Conservation (phyloP, 1,140 invertebrate species). For the Pseudomyrmex sp. region DNA sequence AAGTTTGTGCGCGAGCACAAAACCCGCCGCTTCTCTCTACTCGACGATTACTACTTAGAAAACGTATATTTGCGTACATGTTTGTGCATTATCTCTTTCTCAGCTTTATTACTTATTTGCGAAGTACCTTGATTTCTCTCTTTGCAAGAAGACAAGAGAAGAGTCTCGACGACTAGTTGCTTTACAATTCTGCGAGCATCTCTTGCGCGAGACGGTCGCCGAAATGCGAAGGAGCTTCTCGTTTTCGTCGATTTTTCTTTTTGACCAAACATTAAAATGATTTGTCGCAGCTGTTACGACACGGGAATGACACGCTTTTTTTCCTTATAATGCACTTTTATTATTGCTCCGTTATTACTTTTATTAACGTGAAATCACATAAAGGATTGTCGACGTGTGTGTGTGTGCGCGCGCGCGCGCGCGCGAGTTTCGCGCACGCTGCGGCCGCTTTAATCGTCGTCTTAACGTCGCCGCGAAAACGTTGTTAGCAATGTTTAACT, state of each 20-base stretch:
- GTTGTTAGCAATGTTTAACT: conserved; percentile 6
- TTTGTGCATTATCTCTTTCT: conserved; percentile 23
- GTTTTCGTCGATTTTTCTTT: background rate
- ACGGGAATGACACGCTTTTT: background rate
- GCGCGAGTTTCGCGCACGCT: background rate
- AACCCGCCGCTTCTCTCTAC: background rate
- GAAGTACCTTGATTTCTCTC: background rate
- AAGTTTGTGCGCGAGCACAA: background rate
- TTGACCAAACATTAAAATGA: background rate
- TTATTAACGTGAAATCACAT: conserved; percentile 46
- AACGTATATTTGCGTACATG: background rate
- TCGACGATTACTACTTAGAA: background rate
- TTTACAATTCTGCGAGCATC: background rate
- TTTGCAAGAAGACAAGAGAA: background rate
- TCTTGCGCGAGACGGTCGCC: background rate
- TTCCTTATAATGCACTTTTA: conserved; percentile 40
- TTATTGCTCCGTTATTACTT: conserved; percentile 52
- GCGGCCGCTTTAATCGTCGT: conserved; percentile 19
- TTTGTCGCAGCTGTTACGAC: too few species aligned
- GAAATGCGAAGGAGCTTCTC: too few species aligned
- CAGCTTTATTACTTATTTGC: background rate
- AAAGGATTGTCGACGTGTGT: background rate
- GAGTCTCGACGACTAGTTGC: background rate
- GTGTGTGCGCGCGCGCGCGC: background rate
- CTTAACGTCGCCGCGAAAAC: conserved; percentile 1